Percentiles rank a stretch among this genome's conserved stretches.
Conservation (phyloP, 2,888 invertebrate genomes). For the Lycophotia porphyrea region DNA sequence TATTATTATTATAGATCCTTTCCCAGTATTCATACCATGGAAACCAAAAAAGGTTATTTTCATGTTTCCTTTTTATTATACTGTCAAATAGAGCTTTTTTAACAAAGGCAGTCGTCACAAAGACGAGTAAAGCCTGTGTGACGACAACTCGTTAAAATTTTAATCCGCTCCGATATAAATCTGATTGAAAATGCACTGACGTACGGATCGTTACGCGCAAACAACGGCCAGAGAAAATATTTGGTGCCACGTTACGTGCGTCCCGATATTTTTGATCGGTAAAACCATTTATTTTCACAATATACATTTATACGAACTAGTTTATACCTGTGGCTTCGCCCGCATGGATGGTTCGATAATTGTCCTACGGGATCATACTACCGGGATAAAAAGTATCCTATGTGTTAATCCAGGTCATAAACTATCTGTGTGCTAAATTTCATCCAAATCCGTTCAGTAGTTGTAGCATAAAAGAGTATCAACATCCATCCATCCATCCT, state of each 20-base stretch:
- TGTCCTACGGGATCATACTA: too few species aligned
- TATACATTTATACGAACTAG: too few species aligned
- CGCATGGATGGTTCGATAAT: too few species aligned
- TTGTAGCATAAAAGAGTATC: too few species aligned
- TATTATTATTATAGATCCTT: too few species aligned
- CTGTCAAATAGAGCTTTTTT: constrained; percentile 69
- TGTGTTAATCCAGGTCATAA: too few species aligned
- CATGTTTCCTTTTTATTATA: constrained; percentile 67
- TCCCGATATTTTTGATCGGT: constrained; percentile 53
- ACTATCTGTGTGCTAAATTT: too few species aligned
- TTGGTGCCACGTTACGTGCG: constrained; percentile 64
- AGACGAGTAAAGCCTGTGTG: constrained; percentile 75
- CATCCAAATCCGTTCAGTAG: too few species aligned
- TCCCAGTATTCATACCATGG: constrained; percentile 21
- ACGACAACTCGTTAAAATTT: constrained; percentile 84
- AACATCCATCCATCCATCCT: too few species aligned
- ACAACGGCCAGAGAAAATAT: constrained; percentile 69
- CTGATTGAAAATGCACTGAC: constrained; percentile 83
- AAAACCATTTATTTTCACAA: constrained; percentile 59
- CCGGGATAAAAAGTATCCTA: too few species aligned
- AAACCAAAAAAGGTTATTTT: constrained; percentile 62
- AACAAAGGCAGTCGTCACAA: constrained; percentile 77
- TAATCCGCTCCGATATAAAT: constrained; percentile 83
- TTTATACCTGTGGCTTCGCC: too few species aligned
- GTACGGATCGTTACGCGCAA: constrained; percentile 77